A percentile compares a stretch with the other conserved stretches of the same genome.
These are phyloP conservation scores for Crocodylus rhombifer DNA, from an alignment of 2,797 vertebrate genomes.

Conservation along the genomic window DNA sequence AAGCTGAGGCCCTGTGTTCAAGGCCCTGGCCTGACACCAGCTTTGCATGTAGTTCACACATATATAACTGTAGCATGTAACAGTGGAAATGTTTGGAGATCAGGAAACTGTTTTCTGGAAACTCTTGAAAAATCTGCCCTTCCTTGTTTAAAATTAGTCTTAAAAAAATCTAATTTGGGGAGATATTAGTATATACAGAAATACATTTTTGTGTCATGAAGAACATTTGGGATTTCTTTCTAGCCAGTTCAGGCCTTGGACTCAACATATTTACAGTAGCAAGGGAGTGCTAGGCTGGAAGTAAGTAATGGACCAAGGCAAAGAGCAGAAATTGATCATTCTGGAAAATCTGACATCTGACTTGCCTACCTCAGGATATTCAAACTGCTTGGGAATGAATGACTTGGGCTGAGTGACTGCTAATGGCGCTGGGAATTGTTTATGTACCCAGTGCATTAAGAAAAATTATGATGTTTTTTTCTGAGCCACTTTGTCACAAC, in stretches of 20 bases:
- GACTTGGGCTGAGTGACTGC: not conserved
- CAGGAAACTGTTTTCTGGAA: not conserved
- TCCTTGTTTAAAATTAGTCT: not conserved
- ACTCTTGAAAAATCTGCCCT: not conserved
- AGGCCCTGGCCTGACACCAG: too few relatives aligned
- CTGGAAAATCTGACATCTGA: not conserved
- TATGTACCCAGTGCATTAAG: not conserved
- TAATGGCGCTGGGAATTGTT: not conserved
- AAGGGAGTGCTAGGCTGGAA: not conserved
- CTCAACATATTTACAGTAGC: not conserved
- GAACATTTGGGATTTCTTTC: not conserved
- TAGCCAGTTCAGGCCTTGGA: not conserved
- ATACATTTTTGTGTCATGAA: not conserved
- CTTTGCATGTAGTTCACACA: too few relatives aligned
- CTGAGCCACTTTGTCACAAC: not conserved
- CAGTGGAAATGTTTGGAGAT: conserved; percentile 2
- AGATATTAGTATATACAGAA: not conserved
- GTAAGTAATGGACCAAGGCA: not conserved
- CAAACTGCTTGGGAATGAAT: not conserved
- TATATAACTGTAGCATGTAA: not conserved
- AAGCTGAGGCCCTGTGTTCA: too few relatives aligned
- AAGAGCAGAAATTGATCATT: not conserved
- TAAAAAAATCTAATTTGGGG: not conserved
- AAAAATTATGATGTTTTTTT: not conserved
- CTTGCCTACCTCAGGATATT: not conserved